Evolutionary conservation across 2,113 vertebrate species (phyloP).

Genomic region (Semnornis frantzii): DNA sequence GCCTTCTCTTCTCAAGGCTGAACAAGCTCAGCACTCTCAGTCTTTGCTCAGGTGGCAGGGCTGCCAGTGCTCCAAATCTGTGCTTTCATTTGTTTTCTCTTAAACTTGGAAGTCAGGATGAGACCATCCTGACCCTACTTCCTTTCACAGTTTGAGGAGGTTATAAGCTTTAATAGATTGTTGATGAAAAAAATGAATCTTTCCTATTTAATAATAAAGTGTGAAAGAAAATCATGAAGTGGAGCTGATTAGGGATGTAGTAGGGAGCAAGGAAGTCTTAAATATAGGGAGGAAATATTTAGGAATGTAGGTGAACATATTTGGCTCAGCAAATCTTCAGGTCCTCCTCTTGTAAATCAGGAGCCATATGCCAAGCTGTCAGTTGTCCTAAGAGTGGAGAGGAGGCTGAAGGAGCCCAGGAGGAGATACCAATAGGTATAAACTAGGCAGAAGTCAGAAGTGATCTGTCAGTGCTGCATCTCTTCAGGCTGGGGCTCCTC

Average conservation of each 20-base stretch:
- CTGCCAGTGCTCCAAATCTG: too few relatives aligned
- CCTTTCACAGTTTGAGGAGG: neutral
- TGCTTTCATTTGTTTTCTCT: neutral
- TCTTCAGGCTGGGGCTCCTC: neutral
- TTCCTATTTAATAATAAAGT: neutral
- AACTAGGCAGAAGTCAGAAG: neutral
- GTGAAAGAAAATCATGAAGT: neutral
- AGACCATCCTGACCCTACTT: neutral
- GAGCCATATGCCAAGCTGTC: neutral
- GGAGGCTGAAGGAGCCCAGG: neutral
- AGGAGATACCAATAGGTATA: neutral
- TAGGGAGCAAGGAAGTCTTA: neutral
- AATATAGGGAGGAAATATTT: neutral
- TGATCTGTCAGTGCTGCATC: neutral
- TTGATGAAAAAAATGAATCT: neutral
- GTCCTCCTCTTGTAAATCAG: neutral
- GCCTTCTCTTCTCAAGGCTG: too few relatives aligned
- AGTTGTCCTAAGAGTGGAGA: neutral
- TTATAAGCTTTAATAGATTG: neutral
- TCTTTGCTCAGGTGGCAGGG: too few relatives aligned
- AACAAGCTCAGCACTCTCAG: too few relatives aligned
- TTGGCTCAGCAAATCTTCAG: slow-evolving; percentile 29
- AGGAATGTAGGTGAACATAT: slow-evolving; percentile 31
- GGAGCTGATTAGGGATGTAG: neutral
- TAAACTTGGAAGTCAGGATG: neutral